A percentile compares a stretch with the other conserved stretches of the same genome.
Evolutionary conservation across 2,113 vertebrate genomes (phyloP).

Genomic region (Empidonax alnorum): DNA sequence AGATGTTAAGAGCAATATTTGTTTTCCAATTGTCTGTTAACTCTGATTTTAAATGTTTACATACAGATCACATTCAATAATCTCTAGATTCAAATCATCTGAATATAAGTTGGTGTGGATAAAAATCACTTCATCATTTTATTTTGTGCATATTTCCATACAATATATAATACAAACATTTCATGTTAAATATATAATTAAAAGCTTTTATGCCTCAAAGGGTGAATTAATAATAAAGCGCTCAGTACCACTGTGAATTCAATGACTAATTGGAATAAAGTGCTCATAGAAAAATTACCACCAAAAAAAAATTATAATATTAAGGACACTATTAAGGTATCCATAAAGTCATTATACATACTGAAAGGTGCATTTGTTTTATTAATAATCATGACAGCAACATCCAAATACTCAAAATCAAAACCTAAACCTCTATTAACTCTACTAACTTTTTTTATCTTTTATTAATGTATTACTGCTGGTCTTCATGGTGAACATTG

Average conservation of each 20-base stretch:
- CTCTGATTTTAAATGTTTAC: slow-evolving; percentile 1
- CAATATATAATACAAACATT: not conserved
- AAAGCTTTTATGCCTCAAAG: not conserved
- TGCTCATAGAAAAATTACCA: not conserved
- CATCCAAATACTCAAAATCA: not conserved
- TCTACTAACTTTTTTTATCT: not conserved
- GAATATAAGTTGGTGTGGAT: not conserved
- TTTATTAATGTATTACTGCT: not conserved
- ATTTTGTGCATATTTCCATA: not conserved
- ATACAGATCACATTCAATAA: not conserved
- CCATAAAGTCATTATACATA: not conserved
- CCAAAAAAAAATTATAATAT: fast-evolving
- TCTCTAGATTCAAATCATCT: not conserved
- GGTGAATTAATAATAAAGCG: not conserved
- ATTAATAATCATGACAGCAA: not conserved
- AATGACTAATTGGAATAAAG: not conserved
- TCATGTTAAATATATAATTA: not conserved
- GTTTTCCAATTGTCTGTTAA: slow-evolving; percentile 15
- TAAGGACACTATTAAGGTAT: not conserved
- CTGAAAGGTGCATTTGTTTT: not conserved
- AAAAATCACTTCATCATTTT: not conserved
- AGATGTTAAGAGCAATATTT: slow-evolving; percentile 12
- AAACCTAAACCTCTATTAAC: not conserved
- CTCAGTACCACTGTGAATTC: not conserved
- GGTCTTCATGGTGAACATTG: not conserved